Base-by-base conservation (phyloP, 2,888 invertebrate genomes). In the Masnerella sp. region DNA sequence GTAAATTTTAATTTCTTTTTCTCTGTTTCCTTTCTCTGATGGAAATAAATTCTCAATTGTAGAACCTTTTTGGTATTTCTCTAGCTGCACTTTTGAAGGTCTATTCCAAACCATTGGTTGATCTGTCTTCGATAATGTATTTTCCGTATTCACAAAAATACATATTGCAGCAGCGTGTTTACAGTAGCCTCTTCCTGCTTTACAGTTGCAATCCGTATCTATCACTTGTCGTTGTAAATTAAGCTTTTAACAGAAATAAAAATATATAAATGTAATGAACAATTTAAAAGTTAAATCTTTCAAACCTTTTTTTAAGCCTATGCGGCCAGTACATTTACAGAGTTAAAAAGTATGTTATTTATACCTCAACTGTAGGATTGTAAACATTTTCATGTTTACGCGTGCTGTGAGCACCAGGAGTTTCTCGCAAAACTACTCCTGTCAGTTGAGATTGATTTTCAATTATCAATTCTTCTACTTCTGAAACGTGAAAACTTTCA, bases 91-190 rank as follows among this genome's bases (percentile, higher is more conserved):
- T 28, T 40, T 40, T 38, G 54, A 11, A 12, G 42, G 32, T 7
- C 25, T 28, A 42, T 56, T 56, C 30, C 42, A 56, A 7, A 56
- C 15, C 38, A 56, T 38, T 11, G 42, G 42, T 7, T 56, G 42
- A 56, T 42, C 42, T 9, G 56, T 56, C 17, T 56, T 56, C 2
- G 42, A 56, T 9, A 17, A 30, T 2, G 32, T 42, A 56, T 56
- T 56, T 32, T 56, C 32, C 2, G 5, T 7, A 9, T 56, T 56
- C 0, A 56, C 32, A 18, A 17, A 38, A n/a, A 52, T 14, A 9
- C 52, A 52, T 18, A 56, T 12, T 30, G 56, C 42, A 42, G 56
- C 42, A 4, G n/a, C n/a, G n/a, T n/a, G n/a, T n/a, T n/a, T n/a
- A n/a, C n/a, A n/a, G n/a, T n/a, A n/a, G n/a, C n/a, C 18, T 56